phyloP scores from a whole-genome alignment of 1,140 invertebrate genomes.

The Pseudomyrmex cubaensis region DNA sequence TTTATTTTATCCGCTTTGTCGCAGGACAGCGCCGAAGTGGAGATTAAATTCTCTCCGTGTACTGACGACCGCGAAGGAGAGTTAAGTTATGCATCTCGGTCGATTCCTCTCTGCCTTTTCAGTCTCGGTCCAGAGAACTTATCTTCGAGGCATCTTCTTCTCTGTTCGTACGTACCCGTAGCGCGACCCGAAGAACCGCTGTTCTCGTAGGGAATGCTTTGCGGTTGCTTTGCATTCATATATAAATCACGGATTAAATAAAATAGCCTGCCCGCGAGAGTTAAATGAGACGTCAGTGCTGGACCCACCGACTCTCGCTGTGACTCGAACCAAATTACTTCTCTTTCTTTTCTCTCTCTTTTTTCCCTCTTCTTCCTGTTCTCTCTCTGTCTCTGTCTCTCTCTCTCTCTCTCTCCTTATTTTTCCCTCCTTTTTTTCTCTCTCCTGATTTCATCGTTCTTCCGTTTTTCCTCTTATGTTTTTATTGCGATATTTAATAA shows the following conservation, averaged over 20 bases:
- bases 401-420: background rate
- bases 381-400: background rate
- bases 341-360: conserved; percentile 52
- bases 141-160: conserved; percentile 70
- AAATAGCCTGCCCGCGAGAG: conserved; percentile 72
- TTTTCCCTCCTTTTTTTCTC: background rate
- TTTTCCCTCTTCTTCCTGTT: background rate
- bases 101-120: conserved; percentile 48
- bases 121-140: conserved; percentile 49
- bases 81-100: conserved; percentile 77
- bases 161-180: conserved; percentile 55
- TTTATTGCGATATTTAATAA: conserved; percentile 35
- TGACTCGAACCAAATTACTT: conserved; percentile 56
- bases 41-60: conserved; percentile 75
- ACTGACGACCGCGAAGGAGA: conserved; percentile 59
- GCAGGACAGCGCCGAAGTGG: conserved; percentile 40
- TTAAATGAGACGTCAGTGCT: conserved; percentile 74
- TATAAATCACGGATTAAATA: conserved; percentile 76
- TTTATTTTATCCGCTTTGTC: conserved; percentile 71
- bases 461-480: background rate
- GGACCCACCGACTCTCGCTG: conserved; percentile 70
- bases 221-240: conserved; percentile 65
- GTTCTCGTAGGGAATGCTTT: conserved; percentile 58
- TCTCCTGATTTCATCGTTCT: background rate
- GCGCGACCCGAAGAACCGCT: conserved; percentile 52